phyloP scores from a whole-genome alignment of 2,113 vertebrate species.

The Pluvianellus socialis region DNA sequence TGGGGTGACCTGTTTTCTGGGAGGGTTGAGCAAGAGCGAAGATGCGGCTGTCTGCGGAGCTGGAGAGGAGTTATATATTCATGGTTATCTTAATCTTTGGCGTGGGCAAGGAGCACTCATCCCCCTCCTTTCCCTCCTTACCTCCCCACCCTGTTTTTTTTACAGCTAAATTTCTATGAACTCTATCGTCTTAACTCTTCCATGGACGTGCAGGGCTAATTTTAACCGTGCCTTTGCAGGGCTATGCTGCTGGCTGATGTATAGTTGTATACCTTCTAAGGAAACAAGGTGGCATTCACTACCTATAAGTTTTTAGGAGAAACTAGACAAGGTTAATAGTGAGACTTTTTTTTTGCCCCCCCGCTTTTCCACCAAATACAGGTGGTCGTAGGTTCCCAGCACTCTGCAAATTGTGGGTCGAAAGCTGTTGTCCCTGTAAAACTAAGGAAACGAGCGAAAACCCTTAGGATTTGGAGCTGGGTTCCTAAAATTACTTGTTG shows the following conservation, averaged over 20 bases:
- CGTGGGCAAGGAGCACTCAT: neutral
- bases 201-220: fast-evolving
- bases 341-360: neutral
- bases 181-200: neutral
- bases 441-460: neutral
- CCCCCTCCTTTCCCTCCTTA: fast-evolving
- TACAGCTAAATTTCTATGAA: no score
- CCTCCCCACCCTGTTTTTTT: neutral
- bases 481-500: neutral
- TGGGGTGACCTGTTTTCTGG: no score
- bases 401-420: fast-evolving
- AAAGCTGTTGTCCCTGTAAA: neutral
- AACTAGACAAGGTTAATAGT: neutral
- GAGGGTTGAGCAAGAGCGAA: neutral
- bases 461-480: neutral
- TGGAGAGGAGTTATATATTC: neutral
- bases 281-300: neutral
- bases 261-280: no score
- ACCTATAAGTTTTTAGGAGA: fast-evolving
- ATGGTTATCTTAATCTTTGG: neutral
- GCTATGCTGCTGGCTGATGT: no score
- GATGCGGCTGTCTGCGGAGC: neutral
- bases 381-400: neutral
- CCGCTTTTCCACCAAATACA: neutral
- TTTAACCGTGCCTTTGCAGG: no score